Conservation (phyloP, 2,113 vertebrate genomes). For the Pachyramphus minor region DNA sequence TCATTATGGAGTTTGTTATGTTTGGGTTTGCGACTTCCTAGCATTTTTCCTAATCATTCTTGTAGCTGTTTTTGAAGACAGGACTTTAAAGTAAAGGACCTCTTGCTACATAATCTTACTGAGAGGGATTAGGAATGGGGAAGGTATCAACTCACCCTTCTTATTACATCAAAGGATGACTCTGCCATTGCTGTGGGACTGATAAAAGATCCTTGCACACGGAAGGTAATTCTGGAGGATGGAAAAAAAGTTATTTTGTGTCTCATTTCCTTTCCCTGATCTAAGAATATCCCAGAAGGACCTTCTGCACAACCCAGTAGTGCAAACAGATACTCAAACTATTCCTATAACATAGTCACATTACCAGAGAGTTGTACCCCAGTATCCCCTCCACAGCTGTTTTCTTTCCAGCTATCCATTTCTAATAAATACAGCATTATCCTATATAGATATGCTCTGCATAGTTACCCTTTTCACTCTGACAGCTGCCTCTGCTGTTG, state of each 20-base stretch:
- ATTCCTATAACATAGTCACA: background rate
- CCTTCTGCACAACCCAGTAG: background rate
- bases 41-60: background rate
- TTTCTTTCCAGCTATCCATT: background rate
- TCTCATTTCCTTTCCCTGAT: background rate
- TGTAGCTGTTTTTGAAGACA: background rate
- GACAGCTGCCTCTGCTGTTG: background rate
- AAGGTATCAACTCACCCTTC: background rate
- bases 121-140: background rate
- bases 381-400: background rate
- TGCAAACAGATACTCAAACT: background rate
- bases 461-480: background rate
- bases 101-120: background rate
- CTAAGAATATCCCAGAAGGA: background rate
- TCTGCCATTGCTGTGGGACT: background rate
- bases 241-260: accelerated
- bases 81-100: background rate
- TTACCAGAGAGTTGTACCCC: background rate
- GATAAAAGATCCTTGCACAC: background rate
- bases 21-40: background rate
- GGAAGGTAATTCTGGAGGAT: background rate
- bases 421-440: background rate
- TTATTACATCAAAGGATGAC: background rate
- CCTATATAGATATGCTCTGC: background rate
- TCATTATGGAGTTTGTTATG: background rate